Evolutionary conservation across 2,797 vertebrate species (phyloP).

Genomic region (Trachops cirrhosus): DNA sequence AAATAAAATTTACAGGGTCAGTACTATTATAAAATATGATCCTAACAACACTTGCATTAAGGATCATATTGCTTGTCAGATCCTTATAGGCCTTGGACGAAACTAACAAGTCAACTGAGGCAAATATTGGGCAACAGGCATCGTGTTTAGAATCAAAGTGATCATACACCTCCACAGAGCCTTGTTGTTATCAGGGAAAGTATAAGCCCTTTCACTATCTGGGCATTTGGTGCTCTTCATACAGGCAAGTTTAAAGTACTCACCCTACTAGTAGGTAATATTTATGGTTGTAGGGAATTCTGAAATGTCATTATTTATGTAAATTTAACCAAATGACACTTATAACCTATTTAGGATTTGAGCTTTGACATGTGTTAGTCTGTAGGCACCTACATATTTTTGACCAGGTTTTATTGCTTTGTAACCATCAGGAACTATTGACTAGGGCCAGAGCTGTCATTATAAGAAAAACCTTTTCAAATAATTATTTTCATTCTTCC

Average conservation of each 20-base stretch:
- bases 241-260: slow-evolving; percentile 51
- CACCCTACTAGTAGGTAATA: background rate
- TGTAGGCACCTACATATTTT: background rate
- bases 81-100: background rate
- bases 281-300: background rate
- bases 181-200: background rate
- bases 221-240: slow-evolving; percentile 30
- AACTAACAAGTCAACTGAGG: background rate
- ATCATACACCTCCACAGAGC: background rate
- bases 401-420: slow-evolving; percentile 16
- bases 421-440: background rate
- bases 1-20: background rate
- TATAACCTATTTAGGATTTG: slow-evolving; percentile 3
- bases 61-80: background rate
- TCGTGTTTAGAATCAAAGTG: background rate
- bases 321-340: slow-evolving; percentile 43
- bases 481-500: background rate
- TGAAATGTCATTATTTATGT: slow-evolving; percentile 42
- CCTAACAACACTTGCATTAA: slow-evolving; percentile 22
- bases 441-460: background rate
- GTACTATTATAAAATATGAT: background rate
- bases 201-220: background rate
- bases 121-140: background rate
- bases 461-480: background rate
- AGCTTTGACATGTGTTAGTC: background rate